Evolutionary conservation across 1,140 invertebrate genomes (phyloP).

Genomic region (Lanistes nyassanus): DNA sequence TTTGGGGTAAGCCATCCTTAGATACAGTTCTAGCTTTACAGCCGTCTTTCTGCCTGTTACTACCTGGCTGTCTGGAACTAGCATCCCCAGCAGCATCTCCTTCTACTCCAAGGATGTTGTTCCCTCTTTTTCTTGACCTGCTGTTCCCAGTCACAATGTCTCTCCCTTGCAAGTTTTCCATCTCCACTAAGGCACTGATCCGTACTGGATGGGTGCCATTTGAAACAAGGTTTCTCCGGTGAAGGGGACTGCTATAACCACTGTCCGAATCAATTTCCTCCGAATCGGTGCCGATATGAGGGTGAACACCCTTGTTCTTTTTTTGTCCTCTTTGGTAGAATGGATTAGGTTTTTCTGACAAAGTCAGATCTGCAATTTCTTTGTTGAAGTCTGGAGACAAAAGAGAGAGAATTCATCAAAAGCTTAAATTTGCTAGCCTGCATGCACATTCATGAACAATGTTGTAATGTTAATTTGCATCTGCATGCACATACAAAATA

Average conservation of each 20-base stretch:
- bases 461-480: neutral
- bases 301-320: slow-evolving; percentile 5
- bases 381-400: slow-evolving; percentile 47
- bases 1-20: too few species aligned
- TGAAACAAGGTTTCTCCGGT: slow-evolving; percentile 50
- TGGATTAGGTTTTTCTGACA: slow-evolving; percentile 44
- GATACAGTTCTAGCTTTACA: too few species aligned
- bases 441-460: neutral
- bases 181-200: slow-evolving; percentile 8
- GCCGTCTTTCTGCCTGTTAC: too few species aligned
- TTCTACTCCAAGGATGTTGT: too few species aligned
- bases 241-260: slow-evolving; percentile 60
- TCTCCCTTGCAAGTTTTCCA: neutral
- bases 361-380: slow-evolving; percentile 42
- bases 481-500: neutral
- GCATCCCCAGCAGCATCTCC: too few species aligned
- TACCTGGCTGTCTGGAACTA: too few species aligned
- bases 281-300: slow-evolving; percentile 31
- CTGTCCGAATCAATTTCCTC: slow-evolving; percentile 57
- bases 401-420: neutral
- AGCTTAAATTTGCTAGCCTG: neutral
- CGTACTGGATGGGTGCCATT: slow-evolving; percentile 44
- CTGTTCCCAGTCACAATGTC: too few species aligned
- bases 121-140: too few species aligned
- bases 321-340: slow-evolving; percentile 34